Evolutionary conservation across 2,888 invertebrate species (phyloP).

Genomic region (Hypercompe scribonia): DNA sequence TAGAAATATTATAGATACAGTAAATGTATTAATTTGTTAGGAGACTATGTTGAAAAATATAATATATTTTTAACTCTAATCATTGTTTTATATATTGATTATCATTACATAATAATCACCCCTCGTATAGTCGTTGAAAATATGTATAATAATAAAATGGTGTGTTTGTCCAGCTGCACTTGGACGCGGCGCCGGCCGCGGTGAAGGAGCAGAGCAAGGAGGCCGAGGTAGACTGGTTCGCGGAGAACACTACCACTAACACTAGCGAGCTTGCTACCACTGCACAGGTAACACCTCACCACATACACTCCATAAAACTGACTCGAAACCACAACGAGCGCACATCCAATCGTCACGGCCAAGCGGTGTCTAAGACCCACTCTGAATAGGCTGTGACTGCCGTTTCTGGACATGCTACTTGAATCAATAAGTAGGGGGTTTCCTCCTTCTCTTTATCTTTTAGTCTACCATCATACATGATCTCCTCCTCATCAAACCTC

Average conservation of each 20-base stretch:
- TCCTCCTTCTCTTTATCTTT: neutral
- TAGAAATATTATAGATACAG: too few relatives aligned
- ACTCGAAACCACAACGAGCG: neutral
- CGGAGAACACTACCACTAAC: conserved; percentile 88
- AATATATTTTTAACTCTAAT: too few relatives aligned
- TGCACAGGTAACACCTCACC: conserved; percentile 81
- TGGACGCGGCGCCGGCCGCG: conserved; percentile 88
- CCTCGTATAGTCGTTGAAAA: neutral
- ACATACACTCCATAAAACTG: conserved; percentile 15
- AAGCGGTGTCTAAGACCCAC: neutral
- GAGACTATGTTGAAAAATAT: too few relatives aligned
- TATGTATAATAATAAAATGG: neutral
- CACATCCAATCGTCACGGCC: neutral
- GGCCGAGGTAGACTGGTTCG: conserved; percentile 96
- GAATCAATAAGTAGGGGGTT: neutral
- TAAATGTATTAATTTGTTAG: too few relatives aligned
- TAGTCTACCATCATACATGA: neutral
- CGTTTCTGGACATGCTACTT: neutral
- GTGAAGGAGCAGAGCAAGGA: conserved; percentile 90
- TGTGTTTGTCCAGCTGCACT: conserved; percentile 87
- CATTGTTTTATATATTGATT: too few relatives aligned
- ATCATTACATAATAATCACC: too few relatives aligned
- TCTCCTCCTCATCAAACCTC: neutral
- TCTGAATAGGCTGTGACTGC: neutral
- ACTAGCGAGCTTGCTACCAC: conserved; percentile 73